Percentiles rank a stretch among this genome's conserved stretches.
Evolutionary conservation across 1,140 invertebrate genomes (phyloP).

Genomic region (Aphelenchoides fujianensis): DNA sequence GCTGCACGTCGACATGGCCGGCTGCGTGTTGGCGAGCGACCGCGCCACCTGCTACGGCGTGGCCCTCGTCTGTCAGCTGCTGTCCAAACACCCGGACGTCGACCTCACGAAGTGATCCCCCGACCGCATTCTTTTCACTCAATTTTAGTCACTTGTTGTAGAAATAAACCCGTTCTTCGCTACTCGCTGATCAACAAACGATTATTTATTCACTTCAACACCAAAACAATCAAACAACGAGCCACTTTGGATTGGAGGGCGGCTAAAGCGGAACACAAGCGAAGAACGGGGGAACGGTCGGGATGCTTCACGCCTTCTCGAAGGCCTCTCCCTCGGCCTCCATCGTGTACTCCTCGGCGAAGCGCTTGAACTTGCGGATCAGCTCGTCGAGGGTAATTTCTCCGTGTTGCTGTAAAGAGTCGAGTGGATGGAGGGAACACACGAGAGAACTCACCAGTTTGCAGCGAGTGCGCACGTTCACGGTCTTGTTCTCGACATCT

Average conservation of each 20-base stretch:
- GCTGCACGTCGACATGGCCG: constrained; percentile 85
- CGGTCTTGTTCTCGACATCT: constrained; percentile 81
- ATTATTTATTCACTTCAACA: constrained; percentile 15
- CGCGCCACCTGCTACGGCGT: constrained; percentile 84
- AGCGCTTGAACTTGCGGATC: constrained; percentile 72
- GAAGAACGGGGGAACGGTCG: neutral
- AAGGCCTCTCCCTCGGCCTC: constrained; percentile 4
- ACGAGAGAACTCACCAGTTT: constrained; percentile 71
- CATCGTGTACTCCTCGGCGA: constrained; percentile 47
- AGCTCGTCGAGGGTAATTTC: constrained; percentile 79
- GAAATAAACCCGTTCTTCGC: no score
- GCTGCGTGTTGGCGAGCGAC: constrained; percentile 78
- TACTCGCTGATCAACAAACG: no score
- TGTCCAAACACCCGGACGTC: constrained; percentile 38
- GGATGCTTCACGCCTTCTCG: constrained; percentile 5
- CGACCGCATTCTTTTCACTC: no score
- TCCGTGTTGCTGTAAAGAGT: constrained; percentile 75
- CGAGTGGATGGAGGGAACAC: neutral
- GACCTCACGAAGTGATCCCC: neutral
- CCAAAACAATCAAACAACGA: neutral
- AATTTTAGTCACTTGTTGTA: no score
- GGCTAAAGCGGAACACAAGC: neutral
- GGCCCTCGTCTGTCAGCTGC: constrained; percentile 67
- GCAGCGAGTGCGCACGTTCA: constrained; percentile 93
- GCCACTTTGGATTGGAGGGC: no score